Conservation (phyloP, 2,888 invertebrate species). For the Labia minor region DNA sequence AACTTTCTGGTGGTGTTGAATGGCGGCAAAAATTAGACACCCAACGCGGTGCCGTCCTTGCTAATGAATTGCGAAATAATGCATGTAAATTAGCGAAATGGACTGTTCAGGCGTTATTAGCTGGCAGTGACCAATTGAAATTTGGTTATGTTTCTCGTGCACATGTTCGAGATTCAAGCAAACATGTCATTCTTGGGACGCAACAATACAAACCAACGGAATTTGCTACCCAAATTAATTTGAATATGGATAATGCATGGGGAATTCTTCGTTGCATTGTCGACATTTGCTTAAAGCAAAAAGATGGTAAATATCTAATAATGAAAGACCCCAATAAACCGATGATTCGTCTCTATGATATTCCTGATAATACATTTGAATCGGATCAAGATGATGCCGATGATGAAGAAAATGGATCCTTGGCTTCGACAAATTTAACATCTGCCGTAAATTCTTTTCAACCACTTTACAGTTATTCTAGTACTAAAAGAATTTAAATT, state of each 20-base stretch:
- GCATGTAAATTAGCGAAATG: constrained; percentile 99
- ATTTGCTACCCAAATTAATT: constrained; percentile 95
- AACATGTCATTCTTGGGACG: constrained; percentile 91
- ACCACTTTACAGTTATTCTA: constrained; percentile 35
- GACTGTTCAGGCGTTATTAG: constrained; percentile 83
- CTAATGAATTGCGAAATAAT: constrained; percentile 96
- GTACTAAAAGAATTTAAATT: constrained; percentile 20
- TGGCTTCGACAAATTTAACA: neutral
- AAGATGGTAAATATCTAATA: constrained; percentile 87
- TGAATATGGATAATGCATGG: constrained; percentile 99
- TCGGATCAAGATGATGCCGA: constrained; percentile 88
- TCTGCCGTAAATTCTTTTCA: constrained; percentile 33
- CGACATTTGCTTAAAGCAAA: constrained; percentile 93
- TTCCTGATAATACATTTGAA: constrained; percentile 97
- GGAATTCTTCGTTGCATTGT: constrained; percentile 94
- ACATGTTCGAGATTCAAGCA: constrained; percentile 85
- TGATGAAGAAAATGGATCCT: constrained; percentile 46
- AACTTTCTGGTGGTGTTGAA: constrained; percentile 89
- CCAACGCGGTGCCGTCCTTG: constrained; percentile 94
- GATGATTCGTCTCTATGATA: constrained; percentile 91
- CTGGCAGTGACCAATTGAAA: constrained; percentile 95
- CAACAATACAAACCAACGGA: constrained; percentile 98
- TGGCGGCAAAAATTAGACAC: constrained; percentile 97
- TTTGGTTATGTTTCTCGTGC: constrained; percentile 98
- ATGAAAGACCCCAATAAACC: constrained; percentile 99